phyloP scores from a whole-genome alignment of 1,140 invertebrate species.

The Halotydeus destructor region DNA sequence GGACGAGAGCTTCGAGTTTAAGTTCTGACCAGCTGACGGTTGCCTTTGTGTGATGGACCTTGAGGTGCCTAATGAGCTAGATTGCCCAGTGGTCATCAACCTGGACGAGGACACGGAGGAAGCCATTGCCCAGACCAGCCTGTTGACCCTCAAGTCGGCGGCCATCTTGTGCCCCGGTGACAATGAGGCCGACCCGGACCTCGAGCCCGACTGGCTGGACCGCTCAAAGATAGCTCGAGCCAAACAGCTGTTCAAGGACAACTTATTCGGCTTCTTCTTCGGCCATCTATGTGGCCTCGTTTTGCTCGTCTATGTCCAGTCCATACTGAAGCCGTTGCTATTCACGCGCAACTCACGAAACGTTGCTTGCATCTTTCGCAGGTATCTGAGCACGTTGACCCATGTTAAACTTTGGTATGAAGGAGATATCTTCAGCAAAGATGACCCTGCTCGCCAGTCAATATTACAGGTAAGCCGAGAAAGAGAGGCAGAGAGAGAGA shows the following conservation, averaged over 20 bases:
- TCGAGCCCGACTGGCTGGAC: slow-evolving; percentile 15
- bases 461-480: slow-evolving; percentile 25
- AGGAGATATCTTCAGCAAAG: slow-evolving; percentile 31
- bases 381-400: slow-evolving; percentile 47
- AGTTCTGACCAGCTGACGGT: no score
- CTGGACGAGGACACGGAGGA: no score
- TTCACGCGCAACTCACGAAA: slow-evolving; percentile 29
- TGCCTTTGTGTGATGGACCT: no score
- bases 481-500: slow-evolving; percentile 26
- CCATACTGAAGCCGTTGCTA: slow-evolving; percentile 22
- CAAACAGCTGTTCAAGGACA: slow-evolving; percentile 11
- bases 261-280: slow-evolving; percentile 18
- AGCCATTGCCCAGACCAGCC: no score
- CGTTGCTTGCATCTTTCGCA: slow-evolving; percentile 37
- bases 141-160: no score
- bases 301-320: slow-evolving; percentile 15
- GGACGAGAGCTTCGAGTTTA: no score
- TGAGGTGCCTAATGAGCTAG: no score
- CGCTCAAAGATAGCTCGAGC: slow-evolving; percentile 11
- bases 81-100: no score
- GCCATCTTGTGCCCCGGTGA: no score
- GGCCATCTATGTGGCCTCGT: slow-evolving; percentile 16
- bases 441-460: slow-evolving; percentile 25
- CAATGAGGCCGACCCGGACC: not conserved
- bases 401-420: slow-evolving; percentile 51